phyloP scores from a whole-genome alignment of 2,888 invertebrate species.

The Mellilla xanthometata region DNA sequence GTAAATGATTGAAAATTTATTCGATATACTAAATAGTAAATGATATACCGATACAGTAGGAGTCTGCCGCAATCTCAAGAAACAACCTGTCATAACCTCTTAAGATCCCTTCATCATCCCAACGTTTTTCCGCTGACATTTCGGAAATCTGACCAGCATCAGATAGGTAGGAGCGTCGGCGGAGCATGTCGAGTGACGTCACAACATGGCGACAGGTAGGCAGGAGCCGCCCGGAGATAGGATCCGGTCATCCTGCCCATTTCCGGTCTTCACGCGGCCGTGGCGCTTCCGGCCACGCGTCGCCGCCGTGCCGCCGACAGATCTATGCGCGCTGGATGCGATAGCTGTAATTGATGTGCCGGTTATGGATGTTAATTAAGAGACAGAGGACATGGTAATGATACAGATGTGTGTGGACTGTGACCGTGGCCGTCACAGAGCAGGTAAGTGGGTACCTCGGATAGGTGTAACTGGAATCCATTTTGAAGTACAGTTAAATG shows the following conservation, averaged over 20 bases:
- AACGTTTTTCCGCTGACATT: constrained; percentile 23
- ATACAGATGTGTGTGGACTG: constrained; percentile 3
- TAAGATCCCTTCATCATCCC: constrained; percentile 8
- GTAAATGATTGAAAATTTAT: no score
- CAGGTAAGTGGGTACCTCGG: no score
- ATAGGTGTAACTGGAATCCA: no score
- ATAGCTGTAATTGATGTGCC: constrained; percentile 27
- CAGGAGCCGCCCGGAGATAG: constrained; percentile 76
- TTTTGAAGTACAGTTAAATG: no score
- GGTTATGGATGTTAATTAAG: constrained; percentile 18
- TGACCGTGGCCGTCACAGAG: not conserved
- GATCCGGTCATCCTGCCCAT: constrained; percentile 83
- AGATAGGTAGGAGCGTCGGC: constrained; percentile 24
- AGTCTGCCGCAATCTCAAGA: no score
- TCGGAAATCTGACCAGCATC: constrained; percentile 30
- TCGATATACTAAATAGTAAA: no score
- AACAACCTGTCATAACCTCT: not conserved
- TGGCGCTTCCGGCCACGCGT: constrained; percentile 82
- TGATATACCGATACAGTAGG: no score
- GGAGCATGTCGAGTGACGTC: constrained; percentile 61
- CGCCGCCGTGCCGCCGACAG: constrained; percentile 61
- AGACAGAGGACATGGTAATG: constrained; percentile 4
- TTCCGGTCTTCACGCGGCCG: constrained; percentile 83
- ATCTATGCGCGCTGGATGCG: constrained; percentile 56
- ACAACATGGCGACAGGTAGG: constrained; percentile 77